Conservation (phyloP, 2,113 vertebrate genomes). For the Diphyllodes magnificus region DNA sequence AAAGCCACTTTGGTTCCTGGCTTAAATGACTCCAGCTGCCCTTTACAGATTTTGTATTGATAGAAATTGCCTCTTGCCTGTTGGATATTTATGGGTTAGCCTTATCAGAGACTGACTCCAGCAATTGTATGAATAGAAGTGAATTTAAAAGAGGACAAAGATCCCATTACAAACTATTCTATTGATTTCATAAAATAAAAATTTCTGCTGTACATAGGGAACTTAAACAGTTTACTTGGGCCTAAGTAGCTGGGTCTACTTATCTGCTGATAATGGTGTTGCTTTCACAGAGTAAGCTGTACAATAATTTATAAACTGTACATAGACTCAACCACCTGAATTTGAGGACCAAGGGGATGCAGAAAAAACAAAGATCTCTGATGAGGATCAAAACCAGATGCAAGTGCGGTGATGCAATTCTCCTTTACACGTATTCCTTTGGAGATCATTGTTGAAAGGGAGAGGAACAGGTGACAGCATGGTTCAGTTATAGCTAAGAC, state of each 20-base stretch:
- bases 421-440: background rate
- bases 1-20: background rate
- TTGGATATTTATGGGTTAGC: background rate
- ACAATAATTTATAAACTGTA: background rate
- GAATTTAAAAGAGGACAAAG: background rate
- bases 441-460: background rate
- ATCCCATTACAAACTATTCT: background rate
- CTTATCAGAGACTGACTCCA: background rate
- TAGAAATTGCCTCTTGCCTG: background rate
- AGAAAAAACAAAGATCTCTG: background rate
- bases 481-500: background rate
- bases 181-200: background rate
- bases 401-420: background rate
- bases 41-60: background rate
- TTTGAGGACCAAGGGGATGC: background rate
- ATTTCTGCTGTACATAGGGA: background rate
- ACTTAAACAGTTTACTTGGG: background rate
- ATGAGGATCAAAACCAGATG: background rate
- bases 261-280: background rate
- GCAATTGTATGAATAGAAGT: background rate
- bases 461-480: background rate
- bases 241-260: background rate
- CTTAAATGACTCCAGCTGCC: background rate
- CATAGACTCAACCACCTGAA: background rate
- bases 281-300: background rate